Conservation (phyloP, 92 coral and sea anemone genomes). For the Galaxea fascicularis region DNA sequence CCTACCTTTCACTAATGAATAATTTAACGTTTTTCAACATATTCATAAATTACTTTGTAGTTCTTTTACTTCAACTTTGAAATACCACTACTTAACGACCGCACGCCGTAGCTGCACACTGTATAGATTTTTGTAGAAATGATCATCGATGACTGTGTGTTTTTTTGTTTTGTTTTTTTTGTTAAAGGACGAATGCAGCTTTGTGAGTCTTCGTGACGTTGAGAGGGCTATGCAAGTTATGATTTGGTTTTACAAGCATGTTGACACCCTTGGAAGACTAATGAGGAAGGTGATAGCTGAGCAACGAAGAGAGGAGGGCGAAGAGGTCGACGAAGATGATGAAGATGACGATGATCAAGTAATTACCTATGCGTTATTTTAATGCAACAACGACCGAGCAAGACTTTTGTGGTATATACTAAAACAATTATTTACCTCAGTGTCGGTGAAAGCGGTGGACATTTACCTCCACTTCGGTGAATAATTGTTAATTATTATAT, state of each 20-base stretch:
- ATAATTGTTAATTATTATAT: too few relatives aligned
- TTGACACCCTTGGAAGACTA: conserved; percentile 54
- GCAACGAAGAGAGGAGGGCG: conserved; percentile 55
- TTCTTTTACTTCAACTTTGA: too few relatives aligned
- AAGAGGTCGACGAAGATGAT: conserved; percentile 51
- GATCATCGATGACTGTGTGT: not conserved
- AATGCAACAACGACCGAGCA: not conserved
- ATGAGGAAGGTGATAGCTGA: conserved; percentile 37
- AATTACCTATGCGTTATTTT: not conserved
- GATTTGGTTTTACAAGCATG: conserved; percentile 83
- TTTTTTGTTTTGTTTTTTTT: not conserved
- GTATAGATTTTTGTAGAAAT: not conserved
- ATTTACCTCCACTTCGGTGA: too few relatives aligned
- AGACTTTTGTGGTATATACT: too few relatives aligned
- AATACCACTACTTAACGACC: too few relatives aligned
- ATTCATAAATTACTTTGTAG: too few relatives aligned
- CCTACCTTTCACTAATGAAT: too few relatives aligned
- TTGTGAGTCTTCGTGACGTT: conserved; percentile 93
- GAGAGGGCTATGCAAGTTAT: conserved; percentile 89
- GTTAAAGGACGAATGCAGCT: conserved; percentile 88
- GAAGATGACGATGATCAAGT: conserved; percentile 20
- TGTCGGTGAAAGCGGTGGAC: too few relatives aligned
- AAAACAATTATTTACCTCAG: too few relatives aligned
- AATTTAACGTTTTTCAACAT: too few relatives aligned
- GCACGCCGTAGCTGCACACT: too few relatives aligned